Percentiles rank a stretch among this genome's conserved stretches.
phyloP scores from a whole-genome alignment of 2,888 invertebrate genomes.

The Rhaphigaster nebulosa region DNA sequence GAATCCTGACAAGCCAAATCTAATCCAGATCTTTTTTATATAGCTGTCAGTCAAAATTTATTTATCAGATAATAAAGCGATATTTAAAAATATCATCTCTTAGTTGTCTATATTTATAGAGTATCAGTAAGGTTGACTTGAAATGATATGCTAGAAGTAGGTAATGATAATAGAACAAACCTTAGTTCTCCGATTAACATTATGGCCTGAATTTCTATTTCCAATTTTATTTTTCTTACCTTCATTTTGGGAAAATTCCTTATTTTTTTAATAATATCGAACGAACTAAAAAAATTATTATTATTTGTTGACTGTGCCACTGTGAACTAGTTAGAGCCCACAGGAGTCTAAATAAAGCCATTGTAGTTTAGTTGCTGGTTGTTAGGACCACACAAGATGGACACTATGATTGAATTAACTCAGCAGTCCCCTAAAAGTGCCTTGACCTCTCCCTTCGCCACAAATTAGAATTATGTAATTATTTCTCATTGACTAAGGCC shows the following conservation, averaged over 20 bases:
- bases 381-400: conserved; percentile 24
- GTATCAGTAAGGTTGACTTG: not conserved
- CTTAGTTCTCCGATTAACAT: not conserved
- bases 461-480: not conserved
- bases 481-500: not conserved
- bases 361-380: not conserved
- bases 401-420: conserved; percentile 16
- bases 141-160: not conserved
- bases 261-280: too few relatives aligned
- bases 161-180: not conserved
- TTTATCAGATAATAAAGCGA: not conserved
- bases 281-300: too few relatives aligned
- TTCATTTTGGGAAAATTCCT: too few relatives aligned
- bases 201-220: too few relatives aligned
- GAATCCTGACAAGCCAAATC: not conserved
- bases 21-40: not conserved
- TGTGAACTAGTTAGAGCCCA: not conserved
- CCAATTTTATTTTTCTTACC: too few relatives aligned
- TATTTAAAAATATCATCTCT: not conserved
- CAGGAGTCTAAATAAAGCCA: not conserved
- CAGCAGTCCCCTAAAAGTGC: not conserved
- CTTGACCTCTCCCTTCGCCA: not conserved
- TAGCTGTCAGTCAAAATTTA: not conserved
- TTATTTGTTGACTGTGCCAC: not conserved
- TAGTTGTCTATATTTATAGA: not conserved